Conservation (phyloP, 30 jellyfish, hydroid and myxozoan species). For the Chrysaora quinquecirrha region DNA sequence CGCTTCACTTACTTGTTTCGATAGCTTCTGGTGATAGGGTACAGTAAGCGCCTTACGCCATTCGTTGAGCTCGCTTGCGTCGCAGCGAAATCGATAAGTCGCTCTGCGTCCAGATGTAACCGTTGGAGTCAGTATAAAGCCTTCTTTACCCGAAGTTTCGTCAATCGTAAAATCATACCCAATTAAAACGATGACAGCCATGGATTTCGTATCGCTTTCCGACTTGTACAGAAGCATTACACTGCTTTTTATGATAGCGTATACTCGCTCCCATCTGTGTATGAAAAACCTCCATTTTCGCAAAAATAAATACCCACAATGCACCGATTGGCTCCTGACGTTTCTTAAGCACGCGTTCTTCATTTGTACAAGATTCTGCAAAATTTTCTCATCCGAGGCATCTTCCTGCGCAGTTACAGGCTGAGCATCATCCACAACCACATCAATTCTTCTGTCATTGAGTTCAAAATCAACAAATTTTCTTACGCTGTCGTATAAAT, state of each 20-base stretch:
- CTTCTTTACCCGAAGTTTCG: constrained; percentile 6
- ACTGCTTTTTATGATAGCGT: constrained; percentile 26
- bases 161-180: constrained; percentile 30
- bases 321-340: neutral
- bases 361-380: neutral
- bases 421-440: neutral
- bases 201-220: constrained; percentile 22
- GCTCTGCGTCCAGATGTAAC: constrained; percentile 16
- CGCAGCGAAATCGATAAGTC: constrained; percentile 23
- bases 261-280: constrained; percentile 39
- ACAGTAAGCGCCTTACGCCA: neutral
- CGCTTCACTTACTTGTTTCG: neutral
- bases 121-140: constrained; percentile 17
- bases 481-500: neutral
- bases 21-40: neutral
- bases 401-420: neutral
- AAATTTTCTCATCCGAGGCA: neutral
- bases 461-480: too few species aligned
- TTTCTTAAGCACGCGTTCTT: neutral
- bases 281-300: constrained; percentile 6
- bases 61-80: neutral
- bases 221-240: constrained; percentile 37
- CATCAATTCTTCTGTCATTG: too few species aligned
- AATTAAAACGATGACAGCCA: constrained; percentile 21
- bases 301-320: constrained; percentile 22